Evolutionary conservation across 2,113 vertebrate genomes (phyloP).

Genomic region (Petrocephalus zakoni): DNA sequence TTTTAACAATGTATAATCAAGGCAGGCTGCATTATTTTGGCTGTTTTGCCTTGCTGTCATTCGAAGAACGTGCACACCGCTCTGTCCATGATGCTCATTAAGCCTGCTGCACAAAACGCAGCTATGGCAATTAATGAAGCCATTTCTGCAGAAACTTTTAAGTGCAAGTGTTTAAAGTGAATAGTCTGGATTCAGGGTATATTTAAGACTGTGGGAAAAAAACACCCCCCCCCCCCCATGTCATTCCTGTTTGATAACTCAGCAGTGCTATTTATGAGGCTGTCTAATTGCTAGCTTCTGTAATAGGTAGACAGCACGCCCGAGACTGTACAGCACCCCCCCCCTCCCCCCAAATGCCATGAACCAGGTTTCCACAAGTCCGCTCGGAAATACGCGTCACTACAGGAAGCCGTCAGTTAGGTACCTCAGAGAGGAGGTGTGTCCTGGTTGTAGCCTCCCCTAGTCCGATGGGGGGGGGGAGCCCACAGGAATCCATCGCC

Average conservation of each 20-base stretch:
- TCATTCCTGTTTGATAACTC: constrained; percentile 10
- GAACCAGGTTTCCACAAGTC: background rate
- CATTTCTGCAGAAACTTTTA: background rate
- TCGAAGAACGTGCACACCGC: background rate
- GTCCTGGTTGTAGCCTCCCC: background rate
- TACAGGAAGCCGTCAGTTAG: background rate
- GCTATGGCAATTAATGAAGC: background rate
- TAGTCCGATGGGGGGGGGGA: background rate
- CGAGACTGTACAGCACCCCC: background rate
- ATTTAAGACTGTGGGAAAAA: constrained; percentile 2
- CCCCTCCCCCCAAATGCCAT: background rate
- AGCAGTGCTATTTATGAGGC: background rate
- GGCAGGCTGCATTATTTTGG: background rate
- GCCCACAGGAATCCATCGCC: background rate
- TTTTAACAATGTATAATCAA: background rate
- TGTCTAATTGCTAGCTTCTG: background rate
- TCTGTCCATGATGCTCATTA: background rate
- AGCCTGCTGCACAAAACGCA: background rate
- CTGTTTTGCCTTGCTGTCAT: background rate
- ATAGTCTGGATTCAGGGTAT: background rate
- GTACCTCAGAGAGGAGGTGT: background rate
- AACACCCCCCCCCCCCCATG: background rate
- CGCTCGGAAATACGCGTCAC: background rate
- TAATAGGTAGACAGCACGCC: background rate
- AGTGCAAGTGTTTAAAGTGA: background rate